Evolutionary conservation across 2,888 invertebrate genomes (phyloP), one percentile per base, ranked within the genome.

Genomic region (Noctua janthe): DNA sequence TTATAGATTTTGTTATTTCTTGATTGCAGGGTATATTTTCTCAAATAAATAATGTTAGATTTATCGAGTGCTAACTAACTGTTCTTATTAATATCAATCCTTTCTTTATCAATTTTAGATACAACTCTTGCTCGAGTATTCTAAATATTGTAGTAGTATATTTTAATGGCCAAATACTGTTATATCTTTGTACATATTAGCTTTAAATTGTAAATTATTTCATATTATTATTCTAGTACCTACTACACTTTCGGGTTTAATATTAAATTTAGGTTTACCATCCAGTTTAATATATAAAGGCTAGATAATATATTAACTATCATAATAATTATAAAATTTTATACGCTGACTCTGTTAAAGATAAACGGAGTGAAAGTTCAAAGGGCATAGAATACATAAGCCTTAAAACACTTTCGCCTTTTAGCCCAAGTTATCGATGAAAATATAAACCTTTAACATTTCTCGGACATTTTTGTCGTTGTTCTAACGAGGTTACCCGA

Each of bases 121-220:
- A 76, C 51, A 78, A 77, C 11, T 88, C 72, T 84, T 78, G 77
- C 74, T 89, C 75, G 76, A 82, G 71, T 84, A 87, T 84, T 88
- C 67, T 84, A 76, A 87, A 87, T 88, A 85, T 84, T 80, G 74
- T 90, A 90, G 85, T 77, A 67, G 80, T 73, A 79, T 90, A 84
- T 85, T 82, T 76, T 89, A 89, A 90, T 80, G 86, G 91, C 90
- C 90, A 90, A 91, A 90, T 91, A 85, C 83, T 76, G 74, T 74
- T 83, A 81, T 74, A 75, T 75, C 79, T 81, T 70, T 90, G 91
- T 90, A 89, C 56, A 91, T 90, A 90, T 71, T 85, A 90, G 81
- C 51, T 80, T 85, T 74, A 77, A 82, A 79, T 43, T 85, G 69
- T 83, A 81, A 80, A 82, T 83, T 76, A 75, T 73, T 80, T 67